phyloP scores from a whole-genome alignment of 37 sponge, comb jelly and placozoan genomes.

The Agelas oroides region DNA sequence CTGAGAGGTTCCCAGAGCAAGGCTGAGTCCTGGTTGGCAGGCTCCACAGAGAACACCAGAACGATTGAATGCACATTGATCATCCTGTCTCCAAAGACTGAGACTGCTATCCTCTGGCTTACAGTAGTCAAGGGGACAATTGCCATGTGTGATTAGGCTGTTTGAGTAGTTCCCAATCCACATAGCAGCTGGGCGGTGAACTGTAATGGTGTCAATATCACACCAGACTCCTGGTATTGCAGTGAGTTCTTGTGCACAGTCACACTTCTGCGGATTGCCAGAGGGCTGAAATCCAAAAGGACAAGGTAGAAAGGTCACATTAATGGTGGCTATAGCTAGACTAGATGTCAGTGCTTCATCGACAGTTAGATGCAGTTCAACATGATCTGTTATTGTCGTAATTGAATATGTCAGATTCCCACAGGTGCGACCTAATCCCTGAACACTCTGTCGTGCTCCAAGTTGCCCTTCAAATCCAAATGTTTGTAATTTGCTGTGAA shows the following conservation, averaged over 20 bases:
- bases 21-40: conserved; percentile 38
- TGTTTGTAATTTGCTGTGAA: too few relatives aligned
- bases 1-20: conserved; percentile 32
- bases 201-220: background rate
- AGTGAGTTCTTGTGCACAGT: background rate
- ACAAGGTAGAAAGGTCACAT: background rate
- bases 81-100: background rate
- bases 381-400: too few relatives aligned
- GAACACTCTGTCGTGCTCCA: too few relatives aligned
- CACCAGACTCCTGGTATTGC: background rate
- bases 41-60: conserved; percentile 39
- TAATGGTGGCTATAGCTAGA: background rate
- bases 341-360: too few relatives aligned
- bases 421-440: too few relatives aligned
- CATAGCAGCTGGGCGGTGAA: background rate
- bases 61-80: conserved; percentile 12
- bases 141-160: background rate
- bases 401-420: too few relatives aligned
- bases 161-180: conserved; percentile 1
- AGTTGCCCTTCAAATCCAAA: too few relatives aligned
- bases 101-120: background rate
- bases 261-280: background rate
- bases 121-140: conserved; percentile 20
- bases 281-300: background rate
- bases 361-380: too few relatives aligned